Conservation (phyloP, 2,113 vertebrate genomes). For the Hippopotamus amphibius region DNA sequence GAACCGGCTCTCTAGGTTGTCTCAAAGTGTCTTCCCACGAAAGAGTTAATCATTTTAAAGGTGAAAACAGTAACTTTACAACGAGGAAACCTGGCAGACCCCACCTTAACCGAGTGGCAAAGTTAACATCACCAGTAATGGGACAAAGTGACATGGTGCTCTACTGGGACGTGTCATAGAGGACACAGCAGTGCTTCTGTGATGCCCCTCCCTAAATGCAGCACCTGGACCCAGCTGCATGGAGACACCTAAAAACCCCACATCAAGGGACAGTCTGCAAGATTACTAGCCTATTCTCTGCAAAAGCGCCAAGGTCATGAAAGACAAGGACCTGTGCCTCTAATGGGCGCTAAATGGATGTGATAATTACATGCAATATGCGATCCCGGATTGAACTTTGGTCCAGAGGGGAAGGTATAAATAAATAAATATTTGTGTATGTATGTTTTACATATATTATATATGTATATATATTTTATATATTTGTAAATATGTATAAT, state of each 20-base stretch:
- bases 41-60: not conserved
- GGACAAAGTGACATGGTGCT: accelerated
- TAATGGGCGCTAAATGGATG: not conserved
- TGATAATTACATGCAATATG: not conserved
- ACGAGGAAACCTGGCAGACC: not conserved
- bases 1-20: not conserved
- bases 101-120: not conserved
- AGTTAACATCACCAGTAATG: not conserved
- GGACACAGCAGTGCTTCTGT: too few species aligned
- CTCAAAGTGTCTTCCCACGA: not conserved
- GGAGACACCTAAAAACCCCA: too few species aligned
- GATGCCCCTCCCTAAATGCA: not conserved
- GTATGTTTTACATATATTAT: too few species aligned
- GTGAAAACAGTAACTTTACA: not conserved
- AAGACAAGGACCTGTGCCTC: not conserved
- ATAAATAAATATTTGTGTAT: not conserved
- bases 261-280: not conserved
- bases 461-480: not conserved
- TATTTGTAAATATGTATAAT: not conserved
- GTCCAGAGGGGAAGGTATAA: not conserved
- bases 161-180: accelerated
- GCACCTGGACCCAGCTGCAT: accelerated
- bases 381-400: not conserved
- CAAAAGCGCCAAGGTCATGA: not conserved
- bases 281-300: not conserved